Percentiles rank a stretch among this genome's conserved stretches.
phyloP scores from a whole-genome alignment of 2,797 vertebrate genomes.

The Argya squamiceps region DNA sequence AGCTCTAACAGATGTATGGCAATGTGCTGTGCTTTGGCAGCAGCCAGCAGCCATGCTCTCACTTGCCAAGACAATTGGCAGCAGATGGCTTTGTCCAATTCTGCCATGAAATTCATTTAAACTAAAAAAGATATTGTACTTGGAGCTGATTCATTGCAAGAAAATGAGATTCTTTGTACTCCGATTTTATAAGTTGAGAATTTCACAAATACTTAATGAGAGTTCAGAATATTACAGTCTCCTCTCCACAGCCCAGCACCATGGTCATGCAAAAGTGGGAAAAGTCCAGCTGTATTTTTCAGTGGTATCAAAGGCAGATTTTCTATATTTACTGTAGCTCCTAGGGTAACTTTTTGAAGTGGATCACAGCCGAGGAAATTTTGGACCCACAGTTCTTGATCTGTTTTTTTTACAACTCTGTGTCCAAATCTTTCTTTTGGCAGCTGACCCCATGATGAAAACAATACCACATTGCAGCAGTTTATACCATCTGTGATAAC shows the following conservation, averaged over 20 bases:
- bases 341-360: neutral
- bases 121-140: conserved; percentile 24
- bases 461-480: neutral
- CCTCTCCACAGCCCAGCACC: neutral
- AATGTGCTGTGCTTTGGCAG: conserved; percentile 28
- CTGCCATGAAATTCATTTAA: conserved; percentile 41
- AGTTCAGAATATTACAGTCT: neutral
- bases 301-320: neutral
- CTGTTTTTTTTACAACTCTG: neutral
- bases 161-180: neutral
- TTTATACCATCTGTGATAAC: neutral
- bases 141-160: conserved; percentile 1
- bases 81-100: conserved; percentile 52
- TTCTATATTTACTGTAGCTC: neutral
- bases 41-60: conserved; percentile 19
- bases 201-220: neutral
- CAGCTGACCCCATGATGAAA: neutral
- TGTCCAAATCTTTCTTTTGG: neutral
- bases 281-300: neutral
- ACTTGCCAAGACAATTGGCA: conserved; percentile 66
- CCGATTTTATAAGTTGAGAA: neutral
- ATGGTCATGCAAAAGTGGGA: neutral
- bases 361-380: neutral
- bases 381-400: neutral
- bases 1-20: conserved; percentile 33